Base-by-base conservation (phyloP, 2,797 vertebrate species). In the Eupleurogrammus muticus region DNA sequence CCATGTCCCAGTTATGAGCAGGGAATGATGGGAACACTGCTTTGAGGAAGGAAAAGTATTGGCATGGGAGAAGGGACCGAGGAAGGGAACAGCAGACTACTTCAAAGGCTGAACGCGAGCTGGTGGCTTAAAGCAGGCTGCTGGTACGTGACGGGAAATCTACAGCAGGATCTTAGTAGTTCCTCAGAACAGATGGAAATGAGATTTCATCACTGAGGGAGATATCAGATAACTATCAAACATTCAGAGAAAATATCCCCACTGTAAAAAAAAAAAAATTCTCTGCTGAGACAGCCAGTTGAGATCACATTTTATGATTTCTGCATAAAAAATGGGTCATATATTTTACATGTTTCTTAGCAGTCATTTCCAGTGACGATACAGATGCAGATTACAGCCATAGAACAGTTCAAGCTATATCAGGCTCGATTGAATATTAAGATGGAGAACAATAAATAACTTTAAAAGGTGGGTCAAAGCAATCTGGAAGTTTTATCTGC, bases 121-220 rank as follows among this genome's bases (percentile, higher is more conserved):
- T 84, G 66, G 82, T 83, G 84, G 81, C 89, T 91, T 78, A 85
- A 82, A 88, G 85, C 77, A 40, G 54, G 80, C 84, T 77, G 81
- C 88, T 76, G 55, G 81, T 85, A 88, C 80, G 77, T 87, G 83
- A 90, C 47, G 65, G 68, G 87, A 86, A 88, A 88, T 87, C 90
- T 87, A 66, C 87, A 82, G 82, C 81, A 66, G 82, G 79, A 87
- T 89, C 85, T 83, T 48, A 66, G 75, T 72, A 74, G 80, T 74
- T 70, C 59, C 73, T 76, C 73, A 34, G 80, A 87, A 79, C 65
- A 84, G 82, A 87, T 82, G 77, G 75, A 86, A 81, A 86, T 73
- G 47, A 84, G 79, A 70, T 82, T 82, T 80, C 75, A 82, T 84
- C 79, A 85, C 70, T 67, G 62, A 80, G 66, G 69, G 80, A 85